Conservation (phyloP, 2,888 invertebrate genomes). For the Junonia oenone region DNA sequence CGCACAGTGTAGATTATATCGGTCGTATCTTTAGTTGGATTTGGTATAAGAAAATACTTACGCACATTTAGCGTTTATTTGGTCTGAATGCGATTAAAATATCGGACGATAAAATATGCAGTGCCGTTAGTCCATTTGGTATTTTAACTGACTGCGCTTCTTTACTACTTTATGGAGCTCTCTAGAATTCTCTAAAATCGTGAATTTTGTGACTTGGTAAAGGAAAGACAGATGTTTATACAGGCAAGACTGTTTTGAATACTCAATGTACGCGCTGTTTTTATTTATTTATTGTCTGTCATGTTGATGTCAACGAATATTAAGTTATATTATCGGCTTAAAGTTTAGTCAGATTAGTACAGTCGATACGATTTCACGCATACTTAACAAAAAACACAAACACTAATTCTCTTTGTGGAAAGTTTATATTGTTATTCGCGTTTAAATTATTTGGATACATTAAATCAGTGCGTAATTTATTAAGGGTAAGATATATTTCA, state of each 20-base stretch:
- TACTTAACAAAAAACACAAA: not conserved
- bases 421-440: too few species aligned
- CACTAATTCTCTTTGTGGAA: too few species aligned
- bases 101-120: not conserved
- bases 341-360: not conserved
- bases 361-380: not conserved
- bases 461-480: not conserved
- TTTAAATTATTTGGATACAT: too few species aligned
- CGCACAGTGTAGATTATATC: not conserved
- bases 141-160: not conserved
- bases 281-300: not conserved
- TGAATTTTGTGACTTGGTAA: not conserved
- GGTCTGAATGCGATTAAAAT: not conserved
- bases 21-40: not conserved
- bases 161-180: not conserved
- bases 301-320: not conserved
- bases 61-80: not conserved
- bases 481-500: too few species aligned
- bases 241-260: conserved; percentile 32
- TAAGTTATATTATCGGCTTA: not conserved
- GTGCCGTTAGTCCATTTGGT: not conserved
- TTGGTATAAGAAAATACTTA: not conserved
- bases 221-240: not conserved
- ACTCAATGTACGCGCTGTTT: conserved; percentile 20
- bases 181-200: conserved; percentile 16